Evolutionary conservation across 2,113 vertebrate species (phyloP).

Genomic region (mouse (Mus musculus)): DNA sequence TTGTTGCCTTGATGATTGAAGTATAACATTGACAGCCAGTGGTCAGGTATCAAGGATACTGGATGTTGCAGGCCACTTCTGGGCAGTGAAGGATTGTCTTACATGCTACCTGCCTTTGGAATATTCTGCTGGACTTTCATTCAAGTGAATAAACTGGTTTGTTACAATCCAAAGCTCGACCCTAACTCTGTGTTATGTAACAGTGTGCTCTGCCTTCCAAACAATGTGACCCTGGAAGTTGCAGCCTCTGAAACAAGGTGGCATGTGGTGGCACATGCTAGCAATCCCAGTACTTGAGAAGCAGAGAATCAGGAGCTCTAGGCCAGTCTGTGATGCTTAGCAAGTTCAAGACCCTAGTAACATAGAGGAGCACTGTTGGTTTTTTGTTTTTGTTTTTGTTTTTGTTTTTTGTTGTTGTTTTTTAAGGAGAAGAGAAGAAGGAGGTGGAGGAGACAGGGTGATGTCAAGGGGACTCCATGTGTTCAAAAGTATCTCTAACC

Average conservation of each 20-base stretch:
- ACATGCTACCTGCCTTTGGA: neutral
- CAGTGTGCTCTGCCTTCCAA: neutral
- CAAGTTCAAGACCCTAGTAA: neutral
- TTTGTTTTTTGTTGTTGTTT: too few species aligned
- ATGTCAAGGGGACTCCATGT: neutral
- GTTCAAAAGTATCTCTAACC: neutral
- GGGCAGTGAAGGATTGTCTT: neutral
- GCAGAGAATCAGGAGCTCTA: neutral
- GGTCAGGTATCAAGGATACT: neutral
- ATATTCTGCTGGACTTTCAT: neutral
- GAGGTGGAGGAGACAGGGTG: neutral
- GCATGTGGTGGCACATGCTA: neutral
- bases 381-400: too few species aligned
- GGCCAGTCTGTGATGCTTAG: neutral
- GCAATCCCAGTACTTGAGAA: neutral
- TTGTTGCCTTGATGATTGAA: neutral
- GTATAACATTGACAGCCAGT: neutral
- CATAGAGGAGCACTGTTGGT: neutral
- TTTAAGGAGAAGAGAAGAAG: neutral
- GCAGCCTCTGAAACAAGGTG: neutral
- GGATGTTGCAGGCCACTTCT: neutral
- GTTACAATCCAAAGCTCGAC: neutral
- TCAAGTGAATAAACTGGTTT: neutral
- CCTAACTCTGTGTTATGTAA: neutral
- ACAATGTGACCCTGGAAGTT: neutral